phyloP scores from a whole-genome alignment of 1,140 invertebrate genomes.

The Brachionus paranguensis region DNA sequence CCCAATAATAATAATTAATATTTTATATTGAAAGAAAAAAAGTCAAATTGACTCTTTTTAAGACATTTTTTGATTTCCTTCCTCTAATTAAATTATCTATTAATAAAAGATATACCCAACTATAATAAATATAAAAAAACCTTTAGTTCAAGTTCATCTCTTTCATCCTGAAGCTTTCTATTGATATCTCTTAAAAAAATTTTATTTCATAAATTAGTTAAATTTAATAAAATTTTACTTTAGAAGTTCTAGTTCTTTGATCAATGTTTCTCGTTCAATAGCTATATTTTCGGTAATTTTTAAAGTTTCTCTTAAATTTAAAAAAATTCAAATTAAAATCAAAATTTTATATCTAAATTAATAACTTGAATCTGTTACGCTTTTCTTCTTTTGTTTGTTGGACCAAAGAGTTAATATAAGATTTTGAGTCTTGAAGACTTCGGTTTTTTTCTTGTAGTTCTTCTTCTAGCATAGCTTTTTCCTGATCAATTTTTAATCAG shows the following conservation, averaged over 20 bases:
- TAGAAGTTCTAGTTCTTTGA: constrained; percentile 57
- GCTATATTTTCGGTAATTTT: constrained; percentile 57
- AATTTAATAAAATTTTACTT: constrained; percentile 46
- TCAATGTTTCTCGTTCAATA: constrained; percentile 56
- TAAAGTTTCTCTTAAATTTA: constrained; percentile 50
- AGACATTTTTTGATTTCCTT: too few relatives aligned
- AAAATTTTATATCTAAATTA: neutral
- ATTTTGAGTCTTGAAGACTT: constrained; percentile 52
- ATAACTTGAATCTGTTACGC: constrained; percentile 53
- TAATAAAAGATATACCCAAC: too few relatives aligned
- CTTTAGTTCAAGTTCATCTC: constrained; percentile 52
- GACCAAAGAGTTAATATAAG: constrained; percentile 51
- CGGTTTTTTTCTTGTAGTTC: constrained; percentile 50
- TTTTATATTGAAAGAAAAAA: too few relatives aligned
- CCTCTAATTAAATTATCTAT: too few relatives aligned
- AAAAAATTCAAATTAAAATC: constrained; percentile 24
- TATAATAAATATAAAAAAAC: neutral
- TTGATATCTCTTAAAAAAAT: constrained; percentile 52
- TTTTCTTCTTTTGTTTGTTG: constrained; percentile 54
- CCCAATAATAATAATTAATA: too few relatives aligned
- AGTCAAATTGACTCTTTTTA: too few relatives aligned
- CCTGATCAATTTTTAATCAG: constrained; percentile 44
- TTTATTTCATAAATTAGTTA: neutral
- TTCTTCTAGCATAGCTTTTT: constrained; percentile 54
- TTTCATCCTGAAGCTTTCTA: constrained; percentile 55